Percentiles rank a stretch among this genome's conserved stretches.
These are phyloP conservation scores for Sitobion miscanthi DNA, from an alignment of 1,140 invertebrate species.

Conservation along the genomic window DNA sequence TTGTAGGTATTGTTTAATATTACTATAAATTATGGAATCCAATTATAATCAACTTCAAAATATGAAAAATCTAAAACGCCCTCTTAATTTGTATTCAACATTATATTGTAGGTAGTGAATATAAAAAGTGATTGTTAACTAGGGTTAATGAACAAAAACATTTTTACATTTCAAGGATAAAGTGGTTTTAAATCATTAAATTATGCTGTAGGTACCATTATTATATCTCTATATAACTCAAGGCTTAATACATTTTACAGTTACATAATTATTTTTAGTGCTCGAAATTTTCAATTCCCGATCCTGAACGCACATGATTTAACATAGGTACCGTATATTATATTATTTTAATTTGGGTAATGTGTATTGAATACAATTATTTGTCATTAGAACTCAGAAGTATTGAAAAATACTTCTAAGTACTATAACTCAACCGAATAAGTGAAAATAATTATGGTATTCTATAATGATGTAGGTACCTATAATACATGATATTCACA, in stretches of 20 bases:
- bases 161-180: not conserved
- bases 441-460: not conserved
- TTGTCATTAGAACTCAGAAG: no score
- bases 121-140: not conserved
- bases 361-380: not conserved
- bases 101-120: not conserved
- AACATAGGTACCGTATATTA: not conserved
- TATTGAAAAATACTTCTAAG: not conserved
- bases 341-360: not conserved
- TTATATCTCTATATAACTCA: not conserved
- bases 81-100: not conserved
- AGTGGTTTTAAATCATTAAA: constrained; percentile 23
- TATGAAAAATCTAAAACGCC: not conserved
- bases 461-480: not conserved
- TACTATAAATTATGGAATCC: not conserved
- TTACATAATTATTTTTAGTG: constrained; percentile 6
- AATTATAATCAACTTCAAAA: not conserved
- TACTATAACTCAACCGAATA: not conserved
- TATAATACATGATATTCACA: not conserved
- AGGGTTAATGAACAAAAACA: not conserved
- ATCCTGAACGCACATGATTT: not conserved
- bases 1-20: not conserved
- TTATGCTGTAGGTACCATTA: not conserved
- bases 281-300: not conserved
- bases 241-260: not conserved